Conservation (phyloP, 2,797 vertebrate species). For the Rhadinocentrus ornatus region DNA sequence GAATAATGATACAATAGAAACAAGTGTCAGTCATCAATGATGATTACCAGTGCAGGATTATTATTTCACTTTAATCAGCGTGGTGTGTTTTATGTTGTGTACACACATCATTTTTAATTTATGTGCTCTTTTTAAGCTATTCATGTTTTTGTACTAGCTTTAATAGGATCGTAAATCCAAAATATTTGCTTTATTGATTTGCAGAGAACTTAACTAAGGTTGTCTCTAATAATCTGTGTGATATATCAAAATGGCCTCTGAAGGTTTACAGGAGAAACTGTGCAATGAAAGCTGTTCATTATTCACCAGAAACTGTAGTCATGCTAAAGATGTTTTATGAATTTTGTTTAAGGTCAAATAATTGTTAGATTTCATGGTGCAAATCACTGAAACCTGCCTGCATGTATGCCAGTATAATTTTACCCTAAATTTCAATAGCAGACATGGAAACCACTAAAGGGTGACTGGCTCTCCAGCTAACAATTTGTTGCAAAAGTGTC, state of each 20-base stretch:
- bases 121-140: slow-evolving; percentile 3
- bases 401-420: slow-evolving; percentile 32
- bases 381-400: slow-evolving; percentile 38
- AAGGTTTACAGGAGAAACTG: not conserved
- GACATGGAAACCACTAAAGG: slow-evolving; percentile 55
- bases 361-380: slow-evolving; percentile 22
- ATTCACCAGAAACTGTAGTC: not conserved
- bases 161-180: slow-evolving; percentile 19
- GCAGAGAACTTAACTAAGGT: not conserved
- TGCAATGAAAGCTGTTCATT: not conserved
- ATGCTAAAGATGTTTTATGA: not conserved
- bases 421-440: slow-evolving; percentile 38
- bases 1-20: slow-evolving; percentile 73
- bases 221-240: not conserved
- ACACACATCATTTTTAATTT: slow-evolving; percentile 6
- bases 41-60: slow-evolving; percentile 17
- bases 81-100: slow-evolving; percentile 4
- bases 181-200: slow-evolving; percentile 9
- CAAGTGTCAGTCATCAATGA: slow-evolving; percentile 41
- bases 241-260: not conserved
- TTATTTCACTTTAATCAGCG: slow-evolving; percentile 30
- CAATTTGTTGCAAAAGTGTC: slow-evolving; percentile 66
- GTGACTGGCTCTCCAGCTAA: slow-evolving; percentile 47
- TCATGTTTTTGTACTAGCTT: slow-evolving; percentile 9
- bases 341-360: slow-evolving; percentile 13